phyloP scores from a whole-genome alignment of 2,888 invertebrate genomes.

The Venusia cambrica region DNA sequence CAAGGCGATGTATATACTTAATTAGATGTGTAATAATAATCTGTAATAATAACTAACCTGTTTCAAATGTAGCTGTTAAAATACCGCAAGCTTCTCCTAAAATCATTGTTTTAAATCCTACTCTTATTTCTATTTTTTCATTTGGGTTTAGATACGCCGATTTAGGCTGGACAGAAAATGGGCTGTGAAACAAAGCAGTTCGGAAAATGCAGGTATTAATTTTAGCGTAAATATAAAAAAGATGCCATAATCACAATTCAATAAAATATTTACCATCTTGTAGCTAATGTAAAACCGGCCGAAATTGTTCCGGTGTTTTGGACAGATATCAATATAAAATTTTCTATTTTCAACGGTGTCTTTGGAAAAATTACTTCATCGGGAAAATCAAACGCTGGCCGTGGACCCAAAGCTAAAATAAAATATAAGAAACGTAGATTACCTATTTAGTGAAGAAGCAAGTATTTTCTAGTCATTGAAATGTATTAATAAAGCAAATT shows the following conservation, averaged over 20 bases:
- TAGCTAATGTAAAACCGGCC: slow-evolving; percentile 55
- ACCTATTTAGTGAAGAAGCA: neutral
- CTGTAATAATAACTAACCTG: slow-evolving; percentile 60
- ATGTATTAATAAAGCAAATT: too few relatives aligned
- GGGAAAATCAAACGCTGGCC: slow-evolving; percentile 64
- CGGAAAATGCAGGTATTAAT: neutral
- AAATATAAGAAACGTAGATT: slow-evolving; percentile 5
- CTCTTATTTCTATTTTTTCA: slow-evolving; percentile 68
- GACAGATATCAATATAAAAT: slow-evolving; percentile 38
- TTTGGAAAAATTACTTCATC: slow-evolving; percentile 55
- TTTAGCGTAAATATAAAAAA: too few relatives aligned
- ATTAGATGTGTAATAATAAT: too few relatives aligned
- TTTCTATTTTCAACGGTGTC: slow-evolving; percentile 61
- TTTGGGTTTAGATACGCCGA: slow-evolving; percentile 72
- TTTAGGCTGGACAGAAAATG: slow-evolving; percentile 76
- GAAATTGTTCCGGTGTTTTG: slow-evolving; percentile 54
- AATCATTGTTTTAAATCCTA: slow-evolving; percentile 74
- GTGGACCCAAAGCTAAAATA: slow-evolving; percentile 64
- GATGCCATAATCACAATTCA: too few relatives aligned
- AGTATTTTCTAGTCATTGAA: too few relatives aligned
- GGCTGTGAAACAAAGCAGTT: too few relatives aligned
- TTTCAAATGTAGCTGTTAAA: slow-evolving; percentile 56
- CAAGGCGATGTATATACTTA: too few relatives aligned
- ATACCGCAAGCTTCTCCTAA: slow-evolving; percentile 60
- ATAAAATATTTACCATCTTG: slow-evolving; percentile 50